Percentiles rank a stretch among this genome's conserved stretches.
These are phyloP conservation scores for Spatula clypeata DNA, from an alignment of 2,797 vertebrate species.

Conservation along the genomic window DNA sequence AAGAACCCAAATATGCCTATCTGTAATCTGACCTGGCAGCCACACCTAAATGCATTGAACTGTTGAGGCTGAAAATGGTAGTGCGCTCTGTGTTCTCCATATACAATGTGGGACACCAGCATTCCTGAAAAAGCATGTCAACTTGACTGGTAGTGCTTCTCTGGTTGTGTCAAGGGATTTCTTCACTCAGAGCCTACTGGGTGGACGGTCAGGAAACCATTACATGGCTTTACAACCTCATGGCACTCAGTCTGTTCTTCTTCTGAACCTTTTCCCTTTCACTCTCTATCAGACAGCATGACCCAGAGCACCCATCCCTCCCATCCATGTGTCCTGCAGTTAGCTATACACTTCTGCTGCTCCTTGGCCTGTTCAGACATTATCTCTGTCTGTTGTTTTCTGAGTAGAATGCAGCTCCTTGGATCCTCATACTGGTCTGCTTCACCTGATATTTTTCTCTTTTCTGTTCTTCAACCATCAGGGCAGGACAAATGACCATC, in stretches of 20 bases:
- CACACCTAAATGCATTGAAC: background rate
- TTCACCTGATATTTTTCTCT: background rate
- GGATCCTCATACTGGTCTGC: background rate
- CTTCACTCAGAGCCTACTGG: background rate
- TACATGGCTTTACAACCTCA: background rate
- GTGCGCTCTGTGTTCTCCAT: too few relatives aligned
- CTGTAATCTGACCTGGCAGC: background rate
- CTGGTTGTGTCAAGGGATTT: background rate
- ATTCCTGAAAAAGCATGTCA: background rate
- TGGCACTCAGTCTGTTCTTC: background rate
- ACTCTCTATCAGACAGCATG: background rate
- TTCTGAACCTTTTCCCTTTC: background rate
- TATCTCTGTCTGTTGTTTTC: background rate
- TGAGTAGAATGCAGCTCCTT: background rate
- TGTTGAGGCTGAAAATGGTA: background rate
- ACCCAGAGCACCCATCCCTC: accelerated
- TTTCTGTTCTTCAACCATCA: conserved; percentile 41
- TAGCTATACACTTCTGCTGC: accelerated
- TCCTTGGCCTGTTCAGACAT: background rate
- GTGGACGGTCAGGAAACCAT: background rate
- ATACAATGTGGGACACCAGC: background rate
- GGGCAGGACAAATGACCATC: conserved; percentile 80
- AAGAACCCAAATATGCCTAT: background rate
- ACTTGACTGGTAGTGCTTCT: background rate
- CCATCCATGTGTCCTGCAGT: background rate